Evolutionary conservation across 2,888 invertebrate species (phyloP).

Genomic region (Formica aserva): DNA sequence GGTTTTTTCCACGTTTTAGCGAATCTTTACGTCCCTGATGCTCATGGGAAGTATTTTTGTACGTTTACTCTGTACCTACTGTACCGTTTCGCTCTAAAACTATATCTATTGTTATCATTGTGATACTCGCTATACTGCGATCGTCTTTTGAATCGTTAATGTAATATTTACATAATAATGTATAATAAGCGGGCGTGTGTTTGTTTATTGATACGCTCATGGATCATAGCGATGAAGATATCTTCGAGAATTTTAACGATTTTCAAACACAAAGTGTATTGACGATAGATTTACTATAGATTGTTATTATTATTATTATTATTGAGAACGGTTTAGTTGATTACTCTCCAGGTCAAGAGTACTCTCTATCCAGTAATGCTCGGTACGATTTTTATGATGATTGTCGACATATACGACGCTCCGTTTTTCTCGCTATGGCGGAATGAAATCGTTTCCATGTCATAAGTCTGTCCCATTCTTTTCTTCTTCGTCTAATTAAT

Average conservation of each 20-base stretch:
- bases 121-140: slow-evolving; percentile 80
- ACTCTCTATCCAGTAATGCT: slow-evolving; percentile 59
- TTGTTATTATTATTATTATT: slow-evolving; percentile 65
- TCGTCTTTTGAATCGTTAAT: slow-evolving; percentile 76
- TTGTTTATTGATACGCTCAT: slow-evolving; percentile 67
- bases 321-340: slow-evolving; percentile 64
- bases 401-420: slow-evolving; percentile 62
- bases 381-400: slow-evolving; percentile 68
- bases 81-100: slow-evolving; percentile 78
- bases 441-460: slow-evolving; percentile 56
- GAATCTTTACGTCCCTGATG: slow-evolving; percentile 77
- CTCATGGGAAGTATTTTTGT: slow-evolving; percentile 84
- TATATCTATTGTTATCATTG: slow-evolving; percentile 82
- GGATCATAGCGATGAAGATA: slow-evolving; percentile 61
- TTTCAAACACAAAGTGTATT: slow-evolving; percentile 59
- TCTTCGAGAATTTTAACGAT: slow-evolving; percentile 60
- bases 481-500: slow-evolving; percentile 64
- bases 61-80: slow-evolving; percentile 82
- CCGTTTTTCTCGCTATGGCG: slow-evolving; percentile 52
- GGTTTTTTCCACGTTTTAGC: slow-evolving; percentile 76
- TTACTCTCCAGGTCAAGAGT: slow-evolving; percentile 59
- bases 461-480: slow-evolving; percentile 57
- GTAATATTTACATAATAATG: slow-evolving; percentile 70
- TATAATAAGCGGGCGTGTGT: slow-evolving; percentile 68
- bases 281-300: slow-evolving; percentile 60